Evolutionary conservation across 2,797 vertebrate species (phyloP).

Genomic region (Presbytis comata): DNA sequence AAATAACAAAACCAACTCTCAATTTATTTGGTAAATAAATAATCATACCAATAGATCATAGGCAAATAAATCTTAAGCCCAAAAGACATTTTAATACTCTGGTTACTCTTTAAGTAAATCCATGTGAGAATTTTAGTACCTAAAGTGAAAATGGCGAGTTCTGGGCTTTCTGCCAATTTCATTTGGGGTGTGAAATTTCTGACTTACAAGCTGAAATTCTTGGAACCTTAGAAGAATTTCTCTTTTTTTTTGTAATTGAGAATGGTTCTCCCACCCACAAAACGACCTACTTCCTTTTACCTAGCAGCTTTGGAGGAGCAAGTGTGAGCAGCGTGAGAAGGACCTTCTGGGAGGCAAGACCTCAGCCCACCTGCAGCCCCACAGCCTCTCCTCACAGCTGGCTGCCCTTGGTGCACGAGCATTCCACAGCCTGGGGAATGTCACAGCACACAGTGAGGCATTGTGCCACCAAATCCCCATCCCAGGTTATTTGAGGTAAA

Average conservation of each 20-base stretch:
- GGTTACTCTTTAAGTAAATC: constrained; percentile 59
- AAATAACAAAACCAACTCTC: constrained; percentile 18
- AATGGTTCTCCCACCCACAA: neutral
- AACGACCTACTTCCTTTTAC: constrained; percentile 16
- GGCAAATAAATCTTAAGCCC: constrained; percentile 45
- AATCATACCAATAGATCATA: neutral
- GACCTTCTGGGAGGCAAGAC: neutral
- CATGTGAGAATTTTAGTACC: constrained; percentile 57
- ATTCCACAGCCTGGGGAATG: neutral
- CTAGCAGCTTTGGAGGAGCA: neutral
- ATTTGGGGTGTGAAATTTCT: constrained; percentile 67
- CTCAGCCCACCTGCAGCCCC: neutral
- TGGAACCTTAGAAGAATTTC: constrained; percentile 22
- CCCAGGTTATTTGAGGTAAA: neutral
- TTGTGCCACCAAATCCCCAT: neutral
- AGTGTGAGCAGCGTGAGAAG: neutral
- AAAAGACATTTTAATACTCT: constrained; percentile 45
- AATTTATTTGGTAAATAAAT: constrained; percentile 37
- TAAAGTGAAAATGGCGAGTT: constrained; percentile 60
- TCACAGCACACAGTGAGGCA: neutral
- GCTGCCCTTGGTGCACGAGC: neutral
- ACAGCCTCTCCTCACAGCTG: fast-evolving
- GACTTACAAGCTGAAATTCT: constrained; percentile 55
- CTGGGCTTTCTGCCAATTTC: constrained; percentile 65
- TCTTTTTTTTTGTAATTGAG: neutral